Percentiles rank a stretch among this genome's conserved stretches.
Conservation (phyloP, 2,113 vertebrate species). For the Otis tarda region DNA sequence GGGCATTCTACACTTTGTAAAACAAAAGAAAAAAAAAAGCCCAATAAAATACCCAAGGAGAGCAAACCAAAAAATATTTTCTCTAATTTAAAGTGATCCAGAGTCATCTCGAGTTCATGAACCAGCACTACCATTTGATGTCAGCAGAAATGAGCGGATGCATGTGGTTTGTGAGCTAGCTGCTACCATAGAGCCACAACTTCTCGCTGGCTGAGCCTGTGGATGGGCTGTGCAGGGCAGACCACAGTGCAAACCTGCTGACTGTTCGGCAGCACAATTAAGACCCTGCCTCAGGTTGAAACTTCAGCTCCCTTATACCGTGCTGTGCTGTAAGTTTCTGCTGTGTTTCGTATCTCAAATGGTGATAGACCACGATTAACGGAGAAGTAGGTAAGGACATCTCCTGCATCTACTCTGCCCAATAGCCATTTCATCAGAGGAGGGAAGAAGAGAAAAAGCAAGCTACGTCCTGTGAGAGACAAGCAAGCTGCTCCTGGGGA, state of each 20-base stretch:
- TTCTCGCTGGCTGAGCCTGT: not conserved
- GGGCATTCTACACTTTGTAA: not conserved
- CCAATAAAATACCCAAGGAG: not conserved
- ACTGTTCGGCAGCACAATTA: not conserved
- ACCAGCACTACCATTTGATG: not conserved
- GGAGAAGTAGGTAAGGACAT: not conserved
- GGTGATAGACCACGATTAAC: not conserved
- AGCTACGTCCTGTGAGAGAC: not conserved
- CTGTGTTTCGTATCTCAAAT: fast-evolving
- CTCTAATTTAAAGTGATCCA: conserved; percentile 12
- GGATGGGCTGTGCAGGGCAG: not conserved
- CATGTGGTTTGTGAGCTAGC: conserved; percentile 44
- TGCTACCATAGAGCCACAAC: conserved; percentile 6
- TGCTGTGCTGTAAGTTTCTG: not conserved
- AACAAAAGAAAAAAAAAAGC: not conserved
- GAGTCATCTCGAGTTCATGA: conserved; percentile 50
- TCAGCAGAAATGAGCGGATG: conserved; percentile 60
- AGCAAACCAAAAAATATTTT: conserved; percentile 17
- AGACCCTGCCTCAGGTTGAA: not conserved
- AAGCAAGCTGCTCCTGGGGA: conserved; percentile 26
- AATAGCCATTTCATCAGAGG: not conserved
- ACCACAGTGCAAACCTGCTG: not conserved
- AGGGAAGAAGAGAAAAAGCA: conserved; percentile 25
- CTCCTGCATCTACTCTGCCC: not conserved
- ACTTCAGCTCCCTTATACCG: not conserved